phyloP scores from a whole-genome alignment of 2,797 vertebrate species.

The Melanogrammus aeglefinus region DNA sequence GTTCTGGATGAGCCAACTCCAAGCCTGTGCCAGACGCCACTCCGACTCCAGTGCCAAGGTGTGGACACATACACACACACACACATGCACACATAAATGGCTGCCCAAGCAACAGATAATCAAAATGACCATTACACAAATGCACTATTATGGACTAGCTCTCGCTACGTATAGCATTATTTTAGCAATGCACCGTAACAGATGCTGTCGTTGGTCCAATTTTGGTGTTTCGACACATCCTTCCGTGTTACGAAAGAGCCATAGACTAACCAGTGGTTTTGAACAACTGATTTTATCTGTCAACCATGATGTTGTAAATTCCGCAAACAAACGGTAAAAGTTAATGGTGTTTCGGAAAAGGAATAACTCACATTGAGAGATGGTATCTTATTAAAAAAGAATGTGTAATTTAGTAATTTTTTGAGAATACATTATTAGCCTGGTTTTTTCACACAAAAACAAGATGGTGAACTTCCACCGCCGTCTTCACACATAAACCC shows the following conservation, averaged over 20 bases:
- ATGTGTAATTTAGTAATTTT: background rate
- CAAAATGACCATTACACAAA: constrained; percentile 1
- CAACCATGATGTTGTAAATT: background rate
- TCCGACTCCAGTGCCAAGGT: constrained; percentile 90
- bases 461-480: background rate
- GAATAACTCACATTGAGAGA: background rate
- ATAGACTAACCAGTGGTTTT: background rate
- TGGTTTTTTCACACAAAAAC: background rate
- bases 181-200: constrained; percentile 5
- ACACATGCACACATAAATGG: constrained; percentile 7
- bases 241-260: background rate
- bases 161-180: background rate
- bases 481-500: background rate
- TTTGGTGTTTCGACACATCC: background rate
- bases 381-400: background rate
- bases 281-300: background rate
- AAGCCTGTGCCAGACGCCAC: constrained; percentile 89
- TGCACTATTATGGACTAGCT: constrained; percentile 23
- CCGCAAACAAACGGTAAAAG: background rate
- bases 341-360: background rate
- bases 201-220: background rate
- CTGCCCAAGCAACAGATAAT: constrained; percentile 11
- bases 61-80: background rate
- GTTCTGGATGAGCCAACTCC: constrained; percentile 93
- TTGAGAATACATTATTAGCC: background rate